phyloP scores from a whole-genome alignment of 2,888 invertebrate species.

The Diaphora mendica region DNA sequence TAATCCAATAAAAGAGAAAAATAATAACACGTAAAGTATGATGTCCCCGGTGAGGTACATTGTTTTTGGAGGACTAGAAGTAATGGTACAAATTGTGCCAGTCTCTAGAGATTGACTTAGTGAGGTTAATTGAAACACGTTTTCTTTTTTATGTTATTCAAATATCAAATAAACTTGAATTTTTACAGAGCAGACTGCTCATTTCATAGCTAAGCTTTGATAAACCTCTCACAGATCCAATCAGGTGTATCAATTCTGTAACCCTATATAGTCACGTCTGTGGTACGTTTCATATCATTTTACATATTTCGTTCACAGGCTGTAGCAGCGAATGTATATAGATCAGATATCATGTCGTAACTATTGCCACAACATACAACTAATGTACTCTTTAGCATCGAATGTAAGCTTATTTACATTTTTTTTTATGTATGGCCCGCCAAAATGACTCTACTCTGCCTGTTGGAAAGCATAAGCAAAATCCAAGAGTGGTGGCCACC shows the following conservation, averaged over 20 bases:
- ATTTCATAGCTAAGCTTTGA: not conserved
- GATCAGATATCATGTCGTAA: constrained; percentile 42
- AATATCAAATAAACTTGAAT: not conserved
- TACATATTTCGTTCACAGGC: constrained; percentile 39
- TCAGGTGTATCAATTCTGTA: constrained; percentile 41
- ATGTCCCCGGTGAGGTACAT: not conserved
- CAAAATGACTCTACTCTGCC: too few relatives aligned
- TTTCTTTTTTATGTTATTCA: not conserved
- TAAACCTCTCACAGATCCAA: constrained; percentile 9
- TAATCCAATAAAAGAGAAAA: not conserved
- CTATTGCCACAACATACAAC: constrained; percentile 22
- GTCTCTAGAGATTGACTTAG: not conserved
- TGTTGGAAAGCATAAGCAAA: too few relatives aligned
- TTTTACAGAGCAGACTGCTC: not conserved
- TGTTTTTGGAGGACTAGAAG: not conserved
- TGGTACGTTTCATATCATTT: constrained; percentile 29
- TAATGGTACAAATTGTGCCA: not conserved
- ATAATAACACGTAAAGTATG: not conserved
- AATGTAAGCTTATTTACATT: not conserved
- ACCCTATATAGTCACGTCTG: constrained; percentile 34
- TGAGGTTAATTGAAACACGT: not conserved
- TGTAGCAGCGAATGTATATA: constrained; percentile 32
- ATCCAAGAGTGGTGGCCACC: too few relatives aligned
- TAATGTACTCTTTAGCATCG: not conserved
- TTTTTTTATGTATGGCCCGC: too few relatives aligned